These are phyloP conservation scores for Pseudochromis fuscus DNA, from an alignment of 2,797 vertebrate species.

Conservation along the genomic window DNA sequence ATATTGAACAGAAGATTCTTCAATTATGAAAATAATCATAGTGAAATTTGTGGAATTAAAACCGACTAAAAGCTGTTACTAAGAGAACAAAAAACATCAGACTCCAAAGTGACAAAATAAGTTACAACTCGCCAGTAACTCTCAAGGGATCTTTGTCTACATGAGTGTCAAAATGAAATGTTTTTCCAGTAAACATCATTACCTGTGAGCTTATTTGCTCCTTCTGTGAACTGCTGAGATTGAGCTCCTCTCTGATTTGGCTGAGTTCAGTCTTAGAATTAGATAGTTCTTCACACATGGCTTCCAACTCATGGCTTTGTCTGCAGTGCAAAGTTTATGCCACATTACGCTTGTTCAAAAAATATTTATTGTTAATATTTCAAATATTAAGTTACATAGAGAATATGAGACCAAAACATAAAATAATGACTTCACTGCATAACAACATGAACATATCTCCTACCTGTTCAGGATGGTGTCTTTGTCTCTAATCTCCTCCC, in stretches of 20 bases:
- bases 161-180: constrained; percentile 57
- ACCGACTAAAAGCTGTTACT: background rate
- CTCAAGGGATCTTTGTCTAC: constrained; percentile 40
- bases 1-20: constrained; percentile 20
- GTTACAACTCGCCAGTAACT: constrained; percentile 23
- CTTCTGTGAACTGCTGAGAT: constrained; percentile 65
- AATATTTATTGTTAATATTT: constrained; percentile 5
- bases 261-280: constrained; percentile 73
- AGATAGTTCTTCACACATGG: constrained; percentile 66
- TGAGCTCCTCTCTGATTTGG: constrained; percentile 67
- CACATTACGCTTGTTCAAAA: constrained; percentile 26
- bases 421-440: constrained; percentile 2
- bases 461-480: constrained; percentile 78
- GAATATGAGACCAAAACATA: constrained; percentile 4
- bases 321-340: constrained; percentile 62
- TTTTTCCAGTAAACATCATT: constrained; percentile 64
- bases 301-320: constrained; percentile 76
- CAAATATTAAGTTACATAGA: background rate
- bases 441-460: background rate
- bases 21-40: background rate
- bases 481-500: constrained; percentile 78
- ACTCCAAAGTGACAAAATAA: constrained; percentile 16
- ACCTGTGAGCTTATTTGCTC: constrained; percentile 77
- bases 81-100: constrained; percentile 17
- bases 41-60: constrained; percentile 16